phyloP scores from a whole-genome alignment of 2,888 invertebrate genomes.

The Vannuccia rotundouncinata region DNA sequence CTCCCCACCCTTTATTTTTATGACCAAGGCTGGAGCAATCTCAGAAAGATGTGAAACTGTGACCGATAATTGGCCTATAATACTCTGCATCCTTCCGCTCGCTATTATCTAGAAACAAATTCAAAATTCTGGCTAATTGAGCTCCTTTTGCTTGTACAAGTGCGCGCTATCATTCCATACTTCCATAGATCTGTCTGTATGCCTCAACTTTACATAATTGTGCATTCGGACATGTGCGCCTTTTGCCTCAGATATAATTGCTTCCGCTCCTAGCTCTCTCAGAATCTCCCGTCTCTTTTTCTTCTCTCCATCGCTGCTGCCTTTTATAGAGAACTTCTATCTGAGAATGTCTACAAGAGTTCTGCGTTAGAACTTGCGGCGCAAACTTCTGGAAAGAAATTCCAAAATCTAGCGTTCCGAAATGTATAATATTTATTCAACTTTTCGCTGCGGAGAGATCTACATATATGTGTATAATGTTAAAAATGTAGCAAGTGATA shows the following conservation, averaged over 20 bases:
- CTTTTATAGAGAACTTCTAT: no score
- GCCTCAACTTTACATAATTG: constrained; percentile 14
- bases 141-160: background rate
- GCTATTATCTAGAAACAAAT: constrained; percentile 19
- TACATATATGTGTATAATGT: no score
- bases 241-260: constrained; percentile 1
- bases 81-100: constrained; percentile 9
- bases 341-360: no score
- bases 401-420: no score
- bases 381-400: no score
- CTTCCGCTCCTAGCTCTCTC: constrained; percentile 14
- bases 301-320: no score
- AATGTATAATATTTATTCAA: no score
- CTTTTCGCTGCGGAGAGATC: no score
- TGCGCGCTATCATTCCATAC: background rate
- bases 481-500: no score
- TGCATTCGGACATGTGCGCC: background rate
- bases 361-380: no score
- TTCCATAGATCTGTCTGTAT: constrained; percentile 11
- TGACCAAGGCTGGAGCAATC: background rate
- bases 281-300: background rate
- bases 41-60: background rate
- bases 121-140: background rate
- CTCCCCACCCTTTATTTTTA: background rate
- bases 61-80: constrained; percentile 11